Conservation (phyloP, 1,140 invertebrate genomes). For the Drosophila lowei region DNA sequence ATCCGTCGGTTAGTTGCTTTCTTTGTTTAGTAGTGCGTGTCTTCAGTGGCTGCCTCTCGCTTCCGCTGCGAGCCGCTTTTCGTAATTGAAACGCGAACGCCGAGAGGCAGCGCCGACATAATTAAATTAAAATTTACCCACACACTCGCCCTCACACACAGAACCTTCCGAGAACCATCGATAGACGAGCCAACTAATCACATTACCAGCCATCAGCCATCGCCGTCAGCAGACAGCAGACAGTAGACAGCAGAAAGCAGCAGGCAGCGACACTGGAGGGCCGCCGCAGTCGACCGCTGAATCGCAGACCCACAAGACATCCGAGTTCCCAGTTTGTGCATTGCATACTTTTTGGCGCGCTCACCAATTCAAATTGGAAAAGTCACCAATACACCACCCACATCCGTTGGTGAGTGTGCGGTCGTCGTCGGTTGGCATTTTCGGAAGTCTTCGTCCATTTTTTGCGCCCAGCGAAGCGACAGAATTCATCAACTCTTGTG, state of each 20-base stretch:
- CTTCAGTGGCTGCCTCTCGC: constrained; percentile 44
- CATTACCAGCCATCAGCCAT: constrained; percentile 66
- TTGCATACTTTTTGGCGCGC: constrained; percentile 76
- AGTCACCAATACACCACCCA: constrained; percentile 15
- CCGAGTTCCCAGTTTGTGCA: constrained; percentile 46
- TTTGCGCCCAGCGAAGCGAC: constrained; percentile 30
- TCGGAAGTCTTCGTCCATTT: neutral
- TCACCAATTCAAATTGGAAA: constrained; percentile 32
- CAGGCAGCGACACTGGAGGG: constrained; percentile 25
- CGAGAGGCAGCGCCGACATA: constrained; percentile 54
- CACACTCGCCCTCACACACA: constrained; percentile 12
- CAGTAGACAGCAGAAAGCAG: constrained; percentile 19
- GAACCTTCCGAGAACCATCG: constrained; percentile 40
- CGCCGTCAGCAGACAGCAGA: constrained; percentile 28
- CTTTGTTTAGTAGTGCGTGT: constrained; percentile 77
- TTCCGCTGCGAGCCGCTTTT: constrained; percentile 64
- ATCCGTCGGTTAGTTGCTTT: constrained; percentile 31
- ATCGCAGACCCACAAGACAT: constrained; percentile 49
- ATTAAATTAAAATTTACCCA: constrained; percentile 78
- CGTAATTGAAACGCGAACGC: constrained; percentile 56
- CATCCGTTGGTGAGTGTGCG: constrained; percentile 3
- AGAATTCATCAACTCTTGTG: constrained; percentile 53
- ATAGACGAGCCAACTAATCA: constrained; percentile 71
- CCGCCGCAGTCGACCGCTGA: constrained; percentile 47
- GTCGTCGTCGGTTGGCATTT: too few species aligned